Conservation (phyloP, 2,888 invertebrate species). For the Cinara cedri region DNA sequence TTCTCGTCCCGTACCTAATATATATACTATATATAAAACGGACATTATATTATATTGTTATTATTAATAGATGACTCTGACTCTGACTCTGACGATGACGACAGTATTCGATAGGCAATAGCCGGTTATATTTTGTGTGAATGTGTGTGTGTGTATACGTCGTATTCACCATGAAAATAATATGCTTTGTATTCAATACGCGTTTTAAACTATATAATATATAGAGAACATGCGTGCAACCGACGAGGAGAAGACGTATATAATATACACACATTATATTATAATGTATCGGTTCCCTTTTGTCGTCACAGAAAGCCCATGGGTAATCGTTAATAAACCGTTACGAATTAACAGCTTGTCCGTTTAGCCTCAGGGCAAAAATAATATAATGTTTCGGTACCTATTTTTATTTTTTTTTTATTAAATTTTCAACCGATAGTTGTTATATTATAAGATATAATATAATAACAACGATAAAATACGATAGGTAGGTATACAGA, state of each 20-base stretch:
- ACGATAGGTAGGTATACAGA: neutral
- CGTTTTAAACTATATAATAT: constrained; percentile 24
- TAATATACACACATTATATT: constrained; percentile 12
- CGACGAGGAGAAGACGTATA: constrained; percentile 41
- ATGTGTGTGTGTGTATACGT: constrained; percentile 35
- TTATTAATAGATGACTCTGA: constrained; percentile 31
- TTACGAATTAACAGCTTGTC: constrained; percentile 58
- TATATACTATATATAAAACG: constrained; percentile 14
- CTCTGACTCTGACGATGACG: neutral
- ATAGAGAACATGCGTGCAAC: constrained; percentile 50
- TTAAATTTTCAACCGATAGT: neutral
- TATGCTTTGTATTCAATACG: constrained; percentile 48
- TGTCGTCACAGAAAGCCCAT: constrained; percentile 58
- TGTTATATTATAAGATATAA: too few species aligned
- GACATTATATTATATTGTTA: constrained; percentile 43
- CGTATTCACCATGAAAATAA: constrained; percentile 45
- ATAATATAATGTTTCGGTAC: constrained; percentile 17
- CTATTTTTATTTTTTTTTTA: constrained; percentile 10
- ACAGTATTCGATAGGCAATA: constrained; percentile 4
- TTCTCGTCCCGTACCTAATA: neutral
- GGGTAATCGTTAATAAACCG: constrained; percentile 61
- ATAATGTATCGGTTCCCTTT: constrained; percentile 55
- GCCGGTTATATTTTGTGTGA: constrained; percentile 4
- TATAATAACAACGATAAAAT: neutral
- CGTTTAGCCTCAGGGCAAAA: constrained; percentile 54